Evolutionary conservation across 2,113 vertebrate genomes (phyloP).

Genomic region (Gadus chalcogrammus): DNA sequence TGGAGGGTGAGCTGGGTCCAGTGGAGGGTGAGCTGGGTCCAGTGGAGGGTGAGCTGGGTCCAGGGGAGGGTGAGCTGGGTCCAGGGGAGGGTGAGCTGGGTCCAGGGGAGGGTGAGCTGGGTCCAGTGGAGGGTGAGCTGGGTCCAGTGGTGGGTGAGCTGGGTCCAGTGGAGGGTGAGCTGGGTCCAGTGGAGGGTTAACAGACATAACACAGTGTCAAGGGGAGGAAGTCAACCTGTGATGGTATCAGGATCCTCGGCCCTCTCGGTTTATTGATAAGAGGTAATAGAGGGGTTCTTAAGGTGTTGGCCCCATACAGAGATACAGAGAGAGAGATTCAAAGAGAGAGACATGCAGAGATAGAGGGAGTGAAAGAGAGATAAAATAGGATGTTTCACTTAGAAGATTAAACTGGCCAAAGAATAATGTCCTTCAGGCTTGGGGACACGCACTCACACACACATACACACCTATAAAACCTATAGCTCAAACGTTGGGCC

Average conservation of each 20-base stretch:
- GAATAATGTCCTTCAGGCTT: slow-evolving; percentile 55
- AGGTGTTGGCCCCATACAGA: slow-evolving; percentile 33
- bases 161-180: too few relatives aligned
- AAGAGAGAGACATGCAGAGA: slow-evolving; percentile 28
- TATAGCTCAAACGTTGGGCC: slow-evolving; percentile 13
- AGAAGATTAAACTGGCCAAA: slow-evolving; percentile 53
- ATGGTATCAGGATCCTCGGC: slow-evolving; percentile 51
- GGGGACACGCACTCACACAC: neutral
- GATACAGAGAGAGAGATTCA: slow-evolving; percentile 19
- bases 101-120: too few relatives aligned
- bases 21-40: too few relatives aligned
- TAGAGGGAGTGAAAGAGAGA: slow-evolving; percentile 5
- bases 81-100: slow-evolving; percentile 9
- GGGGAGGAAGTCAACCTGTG: slow-evolving; percentile 31
- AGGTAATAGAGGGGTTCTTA: slow-evolving; percentile 29
- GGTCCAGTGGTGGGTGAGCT: too few relatives aligned
- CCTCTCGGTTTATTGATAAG: slow-evolving; percentile 49
- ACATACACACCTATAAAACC: slow-evolving; percentile 6
- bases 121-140: too few relatives aligned
- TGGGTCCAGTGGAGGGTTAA: slow-evolving; percentile 10
- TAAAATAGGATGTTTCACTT: slow-evolving; percentile 46
- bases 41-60: too few relatives aligned
- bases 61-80: neutral
- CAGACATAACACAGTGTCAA: slow-evolving; percentile 28
- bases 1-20: too few relatives aligned